Percentiles rank a stretch among this genome's conserved stretches.
Conservation (phyloP, 1,140 invertebrate genomes). For the Macrosteles quadrilineatus region DNA sequence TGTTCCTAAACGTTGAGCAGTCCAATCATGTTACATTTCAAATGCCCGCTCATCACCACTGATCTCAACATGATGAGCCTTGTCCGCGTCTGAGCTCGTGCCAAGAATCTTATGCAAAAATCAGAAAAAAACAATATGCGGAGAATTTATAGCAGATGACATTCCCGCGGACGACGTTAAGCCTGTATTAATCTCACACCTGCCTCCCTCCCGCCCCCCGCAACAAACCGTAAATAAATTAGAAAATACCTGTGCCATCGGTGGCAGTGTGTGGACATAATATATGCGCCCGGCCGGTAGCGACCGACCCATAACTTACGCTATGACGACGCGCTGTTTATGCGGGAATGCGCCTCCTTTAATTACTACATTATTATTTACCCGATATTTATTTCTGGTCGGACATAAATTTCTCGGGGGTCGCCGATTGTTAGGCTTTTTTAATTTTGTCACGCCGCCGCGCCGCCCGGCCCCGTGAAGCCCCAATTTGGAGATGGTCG, state of each 20-base stretch:
- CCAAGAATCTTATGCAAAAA: conserved; percentile 2
- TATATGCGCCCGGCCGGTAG: conserved; percentile 10
- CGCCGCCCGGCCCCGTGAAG: not conserved
- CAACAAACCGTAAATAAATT: conserved; percentile 12
- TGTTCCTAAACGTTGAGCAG: too few relatives aligned
- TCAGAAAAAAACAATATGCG: conserved; percentile 3
- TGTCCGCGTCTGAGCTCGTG: not conserved
- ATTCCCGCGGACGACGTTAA: conserved; percentile 1
- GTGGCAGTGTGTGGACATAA: conserved; percentile 15
- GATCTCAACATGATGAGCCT: too few relatives aligned
- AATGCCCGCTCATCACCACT: too few relatives aligned
- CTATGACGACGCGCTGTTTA: not conserved
- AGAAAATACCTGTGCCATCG: not conserved
- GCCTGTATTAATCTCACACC: conserved; percentile 16
- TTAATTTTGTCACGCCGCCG: conserved; percentile 15
- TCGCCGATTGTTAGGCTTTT: not conserved
- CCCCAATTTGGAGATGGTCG: conserved; percentile 6
- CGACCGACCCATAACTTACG: conserved; percentile 10
- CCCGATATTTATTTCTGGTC: conserved; percentile 6
- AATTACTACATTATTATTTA: conserved; percentile 17
- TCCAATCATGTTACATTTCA: too few relatives aligned
- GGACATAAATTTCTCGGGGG: not conserved
- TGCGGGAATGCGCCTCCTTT: conserved; percentile 9
- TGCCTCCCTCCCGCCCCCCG: not conserved
- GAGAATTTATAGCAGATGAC: conserved; percentile 16